phyloP scores from a whole-genome alignment of 2,113 vertebrate species.

The Hippocampus guttulatus region DNA sequence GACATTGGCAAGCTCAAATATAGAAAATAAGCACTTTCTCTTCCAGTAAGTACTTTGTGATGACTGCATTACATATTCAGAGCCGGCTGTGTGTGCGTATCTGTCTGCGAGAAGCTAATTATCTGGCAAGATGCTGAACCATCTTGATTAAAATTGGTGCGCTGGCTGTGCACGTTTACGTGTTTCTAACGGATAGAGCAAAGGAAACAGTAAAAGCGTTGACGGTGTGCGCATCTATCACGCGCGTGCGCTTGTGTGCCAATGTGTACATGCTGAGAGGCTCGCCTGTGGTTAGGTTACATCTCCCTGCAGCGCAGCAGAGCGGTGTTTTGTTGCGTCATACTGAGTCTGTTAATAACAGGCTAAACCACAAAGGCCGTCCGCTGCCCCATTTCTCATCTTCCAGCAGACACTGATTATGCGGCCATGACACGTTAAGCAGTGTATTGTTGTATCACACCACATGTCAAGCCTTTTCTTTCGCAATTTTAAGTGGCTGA shows the following conservation, averaged over 20 bases:
- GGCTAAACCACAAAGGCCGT: slow-evolving; percentile 66
- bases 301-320: slow-evolving; percentile 65
- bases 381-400: slow-evolving; percentile 61
- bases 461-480: slow-evolving; percentile 10
- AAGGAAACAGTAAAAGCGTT: slow-evolving; percentile 18
- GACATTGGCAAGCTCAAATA: slow-evolving; percentile 12
- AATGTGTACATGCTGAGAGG: slow-evolving; percentile 67
- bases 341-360: slow-evolving; percentile 70
- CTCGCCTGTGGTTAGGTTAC: slow-evolving; percentile 74
- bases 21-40: slow-evolving; percentile 4
- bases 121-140: slow-evolving; percentile 8
- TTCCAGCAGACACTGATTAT: slow-evolving; percentile 50
- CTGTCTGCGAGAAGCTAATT: slow-evolving; percentile 21
- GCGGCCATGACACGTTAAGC: slow-evolving; percentile 47
- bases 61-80: slow-evolving; percentile 8
- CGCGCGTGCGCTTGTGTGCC: slow-evolving; percentile 27
- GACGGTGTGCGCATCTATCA: slow-evolving; percentile 30
- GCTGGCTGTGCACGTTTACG: slow-evolving; percentile 7
- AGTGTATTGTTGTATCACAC: slow-evolving; percentile 14
- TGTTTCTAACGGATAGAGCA: background rate
- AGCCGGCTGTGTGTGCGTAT: slow-evolving; percentile 5
- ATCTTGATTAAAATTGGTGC: slow-evolving; percentile 12
- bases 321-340: slow-evolving; percentile 65
- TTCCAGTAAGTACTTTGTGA: slow-evolving; percentile 22
- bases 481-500: slow-evolving; percentile 5